Conservation (phyloP, 1,140 invertebrate species). For the Hydropsyche tenuis region DNA sequence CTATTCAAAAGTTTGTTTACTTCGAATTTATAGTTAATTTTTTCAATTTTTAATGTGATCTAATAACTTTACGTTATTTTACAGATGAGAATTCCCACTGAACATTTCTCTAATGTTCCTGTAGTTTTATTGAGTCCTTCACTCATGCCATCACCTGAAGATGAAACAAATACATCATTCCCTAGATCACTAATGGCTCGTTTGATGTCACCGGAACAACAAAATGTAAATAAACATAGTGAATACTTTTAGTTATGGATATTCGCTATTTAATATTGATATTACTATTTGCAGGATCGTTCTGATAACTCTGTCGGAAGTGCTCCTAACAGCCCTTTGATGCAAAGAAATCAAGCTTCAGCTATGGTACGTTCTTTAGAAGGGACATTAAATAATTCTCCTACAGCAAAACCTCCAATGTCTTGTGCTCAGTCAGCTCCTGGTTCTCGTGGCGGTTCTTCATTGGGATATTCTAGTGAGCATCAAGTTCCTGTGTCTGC, state of each 20-base stretch:
- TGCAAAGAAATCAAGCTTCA: conserved; percentile 52
- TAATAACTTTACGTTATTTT: conserved; percentile 45
- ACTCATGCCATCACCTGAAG: conserved; percentile 72
- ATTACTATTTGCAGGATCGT: too few relatives aligned
- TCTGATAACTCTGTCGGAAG: conserved; percentile 66
- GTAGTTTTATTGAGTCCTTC: conserved; percentile 90
- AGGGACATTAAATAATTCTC: conserved; percentile 50
- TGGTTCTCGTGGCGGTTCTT: conserved; percentile 57
- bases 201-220: conserved; percentile 65
- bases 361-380: conserved; percentile 47
- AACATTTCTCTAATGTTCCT: conserved; percentile 94
- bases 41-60: not conserved
- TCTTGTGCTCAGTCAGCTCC: conserved; percentile 54
- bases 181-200: conserved; percentile 68
- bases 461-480: conserved; percentile 54
- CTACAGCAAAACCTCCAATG: conserved; percentile 42
- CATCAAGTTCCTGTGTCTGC: conserved; percentile 51
- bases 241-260: not conserved
- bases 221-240: conserved; percentile 53
- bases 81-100: conserved; percentile 94
- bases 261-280: too few relatives aligned
- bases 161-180: conserved; percentile 67
- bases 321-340: conserved; percentile 71
- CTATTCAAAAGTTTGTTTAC: conserved; percentile 78
- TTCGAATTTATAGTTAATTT: not conserved